phyloP scores from a whole-genome alignment of 2,797 vertebrate species.

The Amphiprion clarkii region DNA sequence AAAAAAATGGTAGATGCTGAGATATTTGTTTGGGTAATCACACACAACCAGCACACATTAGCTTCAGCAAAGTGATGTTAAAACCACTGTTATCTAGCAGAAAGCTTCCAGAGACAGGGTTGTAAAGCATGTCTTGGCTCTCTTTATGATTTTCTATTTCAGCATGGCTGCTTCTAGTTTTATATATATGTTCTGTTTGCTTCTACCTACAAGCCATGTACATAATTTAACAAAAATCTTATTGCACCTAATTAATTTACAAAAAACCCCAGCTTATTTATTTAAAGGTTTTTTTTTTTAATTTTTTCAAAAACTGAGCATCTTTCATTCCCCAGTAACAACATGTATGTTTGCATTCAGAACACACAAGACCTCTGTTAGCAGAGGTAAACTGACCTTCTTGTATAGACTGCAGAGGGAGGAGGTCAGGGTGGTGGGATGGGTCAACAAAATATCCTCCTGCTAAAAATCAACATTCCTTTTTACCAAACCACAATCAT shows the following conservation, averaged over 20 bases:
- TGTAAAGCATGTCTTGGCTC: neutral
- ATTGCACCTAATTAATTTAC: too few species aligned
- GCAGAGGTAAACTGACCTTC: too few species aligned
- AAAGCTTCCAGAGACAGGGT: neutral
- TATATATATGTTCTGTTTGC: neutral
- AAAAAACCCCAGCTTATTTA: too few species aligned
- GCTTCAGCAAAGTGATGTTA: neutral
- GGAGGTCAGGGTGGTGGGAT: neutral
- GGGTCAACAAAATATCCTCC: neutral
- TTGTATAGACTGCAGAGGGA: neutral
- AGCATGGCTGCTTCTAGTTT: neutral
- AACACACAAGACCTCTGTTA: too few species aligned
- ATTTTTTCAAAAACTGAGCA: too few species aligned
- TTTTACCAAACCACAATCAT: neutral
- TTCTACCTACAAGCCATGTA: neutral
- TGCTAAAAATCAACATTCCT: too few species aligned
- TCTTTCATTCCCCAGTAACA: too few species aligned
- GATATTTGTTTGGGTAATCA: neutral
- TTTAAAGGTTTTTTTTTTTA: too few species aligned
- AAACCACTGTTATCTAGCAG: conserved; percentile 9
- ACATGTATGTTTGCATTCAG: too few species aligned
- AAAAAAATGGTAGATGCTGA: neutral
- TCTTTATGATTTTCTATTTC: neutral
- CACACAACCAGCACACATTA: neutral
- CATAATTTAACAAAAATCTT: too few species aligned